Percentiles rank a stretch among this genome's conserved stretches.
These are phyloP conservation scores for Megalonaias nervosa DNA, from an alignment of 1,140 invertebrate species.

Conservation along the genomic window DNA sequence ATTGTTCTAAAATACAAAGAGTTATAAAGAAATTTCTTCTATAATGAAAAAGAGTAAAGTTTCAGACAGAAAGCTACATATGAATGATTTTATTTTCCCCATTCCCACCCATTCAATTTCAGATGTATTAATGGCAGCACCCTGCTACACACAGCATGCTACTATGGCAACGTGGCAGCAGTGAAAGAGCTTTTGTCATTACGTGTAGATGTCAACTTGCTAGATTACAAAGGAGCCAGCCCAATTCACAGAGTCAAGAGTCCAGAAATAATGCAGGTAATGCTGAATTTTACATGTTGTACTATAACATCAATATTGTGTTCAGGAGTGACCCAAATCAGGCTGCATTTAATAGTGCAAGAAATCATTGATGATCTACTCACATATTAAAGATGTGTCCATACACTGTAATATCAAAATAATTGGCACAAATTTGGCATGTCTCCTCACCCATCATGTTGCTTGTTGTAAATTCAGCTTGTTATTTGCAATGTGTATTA, in stretches of 20 bases:
- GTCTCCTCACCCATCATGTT: no score
- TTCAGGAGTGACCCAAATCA: not conserved
- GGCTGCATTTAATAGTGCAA: not conserved
- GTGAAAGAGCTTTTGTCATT: conserved; percentile 76
- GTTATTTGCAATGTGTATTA: no score
- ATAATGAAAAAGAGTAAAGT: not conserved
- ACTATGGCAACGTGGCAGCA: conserved; percentile 80
- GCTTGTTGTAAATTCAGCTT: no score
- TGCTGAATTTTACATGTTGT: not conserved
- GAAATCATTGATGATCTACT: no score
- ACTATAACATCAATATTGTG: not conserved
- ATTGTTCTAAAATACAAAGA: no score
- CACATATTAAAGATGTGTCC: no score
- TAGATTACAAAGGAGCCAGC: conserved; percentile 69
- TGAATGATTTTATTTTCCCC: not conserved
- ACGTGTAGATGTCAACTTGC: conserved; percentile 60
- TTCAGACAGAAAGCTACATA: not conserved
- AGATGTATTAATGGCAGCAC: conserved; percentile 78
- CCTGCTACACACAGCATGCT: conserved; percentile 82
- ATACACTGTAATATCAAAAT: no score
- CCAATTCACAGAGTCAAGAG: conserved; percentile 65
- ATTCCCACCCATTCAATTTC: conserved; percentile 6
- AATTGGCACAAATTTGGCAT: no score
- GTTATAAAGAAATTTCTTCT: no score
- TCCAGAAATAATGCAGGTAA: conserved; percentile 60